Evolutionary conservation across 2,797 vertebrate species (phyloP).

Genomic region (Melopsittacus undulatus): DNA sequence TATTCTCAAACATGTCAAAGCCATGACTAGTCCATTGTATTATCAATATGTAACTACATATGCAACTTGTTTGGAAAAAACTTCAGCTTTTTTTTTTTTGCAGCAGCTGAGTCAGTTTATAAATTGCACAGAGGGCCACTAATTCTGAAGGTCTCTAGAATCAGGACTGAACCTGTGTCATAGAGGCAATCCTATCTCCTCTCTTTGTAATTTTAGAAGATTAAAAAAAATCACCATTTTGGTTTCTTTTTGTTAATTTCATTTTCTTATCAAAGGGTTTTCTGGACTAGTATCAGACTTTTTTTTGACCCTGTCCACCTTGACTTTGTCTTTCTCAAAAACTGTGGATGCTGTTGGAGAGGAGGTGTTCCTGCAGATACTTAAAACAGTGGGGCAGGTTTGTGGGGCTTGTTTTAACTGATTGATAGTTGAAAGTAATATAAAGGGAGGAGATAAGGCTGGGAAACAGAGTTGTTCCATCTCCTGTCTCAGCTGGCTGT

Average conservation of each 20-base stretch:
- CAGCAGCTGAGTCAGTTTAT: neutral
- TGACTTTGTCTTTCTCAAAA: neutral
- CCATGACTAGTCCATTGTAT: fast-evolving
- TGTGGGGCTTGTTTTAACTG: neutral
- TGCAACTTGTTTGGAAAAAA: neutral
- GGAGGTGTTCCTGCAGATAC: neutral
- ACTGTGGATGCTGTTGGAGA: neutral
- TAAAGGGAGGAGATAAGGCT: neutral
- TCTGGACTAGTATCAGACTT: neutral
- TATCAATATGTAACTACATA: fast-evolving
- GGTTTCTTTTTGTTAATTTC: fast-evolving
- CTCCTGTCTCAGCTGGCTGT: neutral
- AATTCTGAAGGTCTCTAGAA: neutral
- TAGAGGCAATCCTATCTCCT: neutral
- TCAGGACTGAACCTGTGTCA: neutral
- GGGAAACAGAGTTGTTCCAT: neutral
- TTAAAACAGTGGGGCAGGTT: neutral
- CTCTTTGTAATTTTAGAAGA: neutral
- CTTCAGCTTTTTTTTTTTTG: neutral
- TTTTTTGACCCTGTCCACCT: neutral
- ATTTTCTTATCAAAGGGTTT: neutral
- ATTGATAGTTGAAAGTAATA: too few species aligned
- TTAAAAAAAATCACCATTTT: neutral
- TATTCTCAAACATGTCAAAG: neutral
- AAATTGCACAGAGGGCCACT: neutral